Evolutionary conservation across 1,140 invertebrate species (phyloP), one percentile per base, ranked within the genome.

Genomic region (Cyclargus thomasi): DNA sequence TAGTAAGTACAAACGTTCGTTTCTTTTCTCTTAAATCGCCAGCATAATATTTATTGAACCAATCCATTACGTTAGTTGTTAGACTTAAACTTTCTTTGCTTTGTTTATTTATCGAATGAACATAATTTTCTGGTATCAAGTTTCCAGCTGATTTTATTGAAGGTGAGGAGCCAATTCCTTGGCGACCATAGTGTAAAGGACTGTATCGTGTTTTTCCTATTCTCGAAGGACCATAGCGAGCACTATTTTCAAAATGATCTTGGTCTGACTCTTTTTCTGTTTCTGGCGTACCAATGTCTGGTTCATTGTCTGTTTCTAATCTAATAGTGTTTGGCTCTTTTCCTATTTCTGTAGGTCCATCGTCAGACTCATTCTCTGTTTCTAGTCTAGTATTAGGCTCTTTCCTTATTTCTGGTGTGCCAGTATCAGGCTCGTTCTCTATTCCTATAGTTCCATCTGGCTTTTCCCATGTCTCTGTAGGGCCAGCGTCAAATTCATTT

Each of bases 21-120:
- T 62, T 23, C 70, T 72, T 14, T 77, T 23, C 67, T 74, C 2
- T 47, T 78, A 18, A 35, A 18, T 71, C 57, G 63, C 63, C 14
- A 47, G 73, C 53, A 59, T 72, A 29, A 29, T 29, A 67, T 65
- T 68, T 39, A 29, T 75, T 76, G 62, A 82, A 85, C 82, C 82
- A 85, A 2, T 81, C 73, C 74, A 85, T 75, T n/a, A 69, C 73
- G 57, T 68, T 69, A n/a, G 69, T 72, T 63, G 11, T 55, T 57
- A 29, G 39, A 47, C 7, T 39, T 6, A 11, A 6, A 14, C 10
- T 39, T 35, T 3, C 29, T 39, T 39, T 39, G 11, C 10, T 16
- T 47, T 47, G 39, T 14, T 11, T 47, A 4, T 47, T 47, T 47
- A 8, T 8, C 8, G 29, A 8, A 29, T 29, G 14, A 8, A 47